Evolutionary conservation across 37 sponge, comb jelly and placozoan genomes (phyloP).

Genomic region (Beroe forskalii): DNA sequence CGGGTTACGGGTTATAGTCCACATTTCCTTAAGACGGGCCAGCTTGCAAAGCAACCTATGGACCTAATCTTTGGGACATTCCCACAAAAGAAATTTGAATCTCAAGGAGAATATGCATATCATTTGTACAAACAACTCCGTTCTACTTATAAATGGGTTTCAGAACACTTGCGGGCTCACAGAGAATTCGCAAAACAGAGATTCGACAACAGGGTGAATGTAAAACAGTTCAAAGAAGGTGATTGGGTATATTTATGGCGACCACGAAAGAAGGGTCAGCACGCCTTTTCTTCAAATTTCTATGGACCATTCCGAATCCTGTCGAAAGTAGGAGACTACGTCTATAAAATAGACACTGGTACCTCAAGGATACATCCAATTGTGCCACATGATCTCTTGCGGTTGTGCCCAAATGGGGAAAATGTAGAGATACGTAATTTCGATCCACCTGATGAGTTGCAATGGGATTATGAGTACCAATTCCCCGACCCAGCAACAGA

Average conservation of each 20-base stretch:
- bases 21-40: not conserved
- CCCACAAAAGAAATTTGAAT: not conserved
- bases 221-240: not conserved
- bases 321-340: not conserved
- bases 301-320: not conserved
- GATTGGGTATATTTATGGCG: not conserved
- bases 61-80: not conserved
- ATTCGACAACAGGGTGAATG: not conserved
- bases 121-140: not conserved
- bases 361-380: not conserved
- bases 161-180: not conserved
- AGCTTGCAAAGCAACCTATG: not conserved
- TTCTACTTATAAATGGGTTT: not conserved
- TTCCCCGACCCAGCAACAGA: not conserved
- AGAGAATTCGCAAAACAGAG: not conserved
- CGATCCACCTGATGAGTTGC: not conserved
- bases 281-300: not conserved
- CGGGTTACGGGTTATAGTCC: not conserved
- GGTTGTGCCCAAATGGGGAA: not conserved
- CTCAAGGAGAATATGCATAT: not conserved
- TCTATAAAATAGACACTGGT: not conserved
- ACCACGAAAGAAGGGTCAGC: not conserved
- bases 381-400: not conserved
- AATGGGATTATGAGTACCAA: not conserved
- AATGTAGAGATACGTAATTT: not conserved